A percentile compares a stretch with the other conserved stretches of the same genome.
phyloP scores from a whole-genome alignment of 2,113 vertebrate species.

The Chaetodon auriga region DNA sequence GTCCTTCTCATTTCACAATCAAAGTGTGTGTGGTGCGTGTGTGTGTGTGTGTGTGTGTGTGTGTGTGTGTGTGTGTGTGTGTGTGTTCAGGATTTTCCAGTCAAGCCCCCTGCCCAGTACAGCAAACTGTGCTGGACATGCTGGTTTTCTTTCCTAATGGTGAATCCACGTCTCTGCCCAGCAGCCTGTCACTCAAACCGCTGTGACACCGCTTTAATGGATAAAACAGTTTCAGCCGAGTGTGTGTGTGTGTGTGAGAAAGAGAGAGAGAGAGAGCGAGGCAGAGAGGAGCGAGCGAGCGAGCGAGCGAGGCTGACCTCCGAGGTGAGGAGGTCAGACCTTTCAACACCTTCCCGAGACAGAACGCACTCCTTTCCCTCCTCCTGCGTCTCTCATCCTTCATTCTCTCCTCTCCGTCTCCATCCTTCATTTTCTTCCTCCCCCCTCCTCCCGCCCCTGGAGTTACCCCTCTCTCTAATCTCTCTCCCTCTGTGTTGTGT shows the following conservation, averaged over 20 bases:
- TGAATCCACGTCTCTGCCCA: conserved; percentile 31
- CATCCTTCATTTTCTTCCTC: not conserved
- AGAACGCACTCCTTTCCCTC: conserved; percentile 28
- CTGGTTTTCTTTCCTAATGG: conserved; percentile 18
- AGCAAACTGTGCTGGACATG: conserved; percentile 24
- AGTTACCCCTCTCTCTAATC: conserved; percentile 17
- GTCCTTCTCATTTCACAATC: conserved; percentile 38
- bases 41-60: conserved; percentile 9
- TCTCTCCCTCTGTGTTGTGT: conserved; percentile 31
- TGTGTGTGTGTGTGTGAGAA: conserved; percentile 8
- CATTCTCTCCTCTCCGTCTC: not conserved
- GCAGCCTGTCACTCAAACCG: conserved; percentile 27
- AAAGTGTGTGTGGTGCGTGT: conserved; percentile 25
- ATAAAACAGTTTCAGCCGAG: not conserved
- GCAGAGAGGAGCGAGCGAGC: not conserved
- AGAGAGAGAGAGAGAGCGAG: not conserved
- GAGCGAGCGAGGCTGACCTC: conserved; percentile 32
- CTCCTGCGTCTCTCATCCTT: not conserved
- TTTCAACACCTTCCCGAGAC: conserved; percentile 66
- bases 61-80: conserved; percentile 25
- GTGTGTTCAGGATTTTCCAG: conserved; percentile 33
- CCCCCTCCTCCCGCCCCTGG: not conserved
- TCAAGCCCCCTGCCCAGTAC: not conserved
- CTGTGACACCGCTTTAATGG: conserved; percentile 14
- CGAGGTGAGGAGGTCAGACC: conserved; percentile 55